Base-by-base conservation (phyloP, 2,888 invertebrate species). In the Choristoneura rosaceana region DNA sequence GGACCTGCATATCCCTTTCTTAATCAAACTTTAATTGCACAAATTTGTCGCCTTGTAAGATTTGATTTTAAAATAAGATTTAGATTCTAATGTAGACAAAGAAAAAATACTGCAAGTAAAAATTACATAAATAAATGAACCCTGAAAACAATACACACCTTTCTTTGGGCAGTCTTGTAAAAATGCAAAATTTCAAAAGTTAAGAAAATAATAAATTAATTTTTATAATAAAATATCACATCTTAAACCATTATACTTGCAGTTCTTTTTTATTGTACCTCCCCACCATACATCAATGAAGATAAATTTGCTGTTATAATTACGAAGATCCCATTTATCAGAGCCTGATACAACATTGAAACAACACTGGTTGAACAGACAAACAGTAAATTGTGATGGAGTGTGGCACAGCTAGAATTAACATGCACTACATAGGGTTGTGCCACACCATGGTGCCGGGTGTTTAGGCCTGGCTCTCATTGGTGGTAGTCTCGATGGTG, bases 381-480 rank as follows among this genome's bases (percentile, higher is more conserved):
- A 86, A 84, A 89, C 84, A 85, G 81, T 81, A 78, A 80, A 79
- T 77, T 81, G 80, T 80, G 82, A 81, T 84, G 82, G 82, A 71
- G 83, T 83, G 87, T 83, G 89, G 86, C 90, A 87, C 89, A 81
- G 82, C 87, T 88, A 89, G 84, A 86, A 87, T 86, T 81, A 84
- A 90, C 83, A 88, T 86, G 82, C 87, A 90, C 91, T 91, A 90
- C 89, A 75, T 81, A 82, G 82, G 79, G 79, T 77, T 82, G 86
- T 86, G 88, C 88, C 90, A 85, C 89, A 84, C 80, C 70, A 76
- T 77, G 77, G 75, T 74, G 79, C 81, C 79, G 73, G 79, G 79
- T 79, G 76, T 76, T 89, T 88, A 94, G 83, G 94, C 94, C 87
- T 94, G 94, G 87, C 94, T 94, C 87, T 94, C 94, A 81, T 92